Evolutionary conservation across 1,140 invertebrate species (phyloP), one percentile per base, ranked within the genome.

Genomic region (Drosophila tropicalis): DNA sequence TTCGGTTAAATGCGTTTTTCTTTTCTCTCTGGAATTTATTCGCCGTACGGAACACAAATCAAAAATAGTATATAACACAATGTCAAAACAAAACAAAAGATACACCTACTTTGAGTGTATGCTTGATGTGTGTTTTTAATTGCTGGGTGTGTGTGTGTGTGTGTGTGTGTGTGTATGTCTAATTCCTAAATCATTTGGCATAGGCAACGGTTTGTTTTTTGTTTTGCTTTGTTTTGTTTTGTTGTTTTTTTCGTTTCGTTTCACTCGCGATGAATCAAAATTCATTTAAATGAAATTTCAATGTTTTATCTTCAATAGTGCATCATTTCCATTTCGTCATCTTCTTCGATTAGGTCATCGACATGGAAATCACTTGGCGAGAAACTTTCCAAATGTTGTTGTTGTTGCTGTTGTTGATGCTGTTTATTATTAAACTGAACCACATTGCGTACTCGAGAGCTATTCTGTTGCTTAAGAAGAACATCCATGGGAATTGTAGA

Each of bases 331-430:
- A 81, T 54, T 7, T 55, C 69, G 7, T 71, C 72, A 55, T 80
- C 80, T 66, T 80, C 80, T 44, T 84, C 81, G 17, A 86, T 86
- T 29, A 86, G n/a, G 40, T 86, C 83, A n/a, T 87, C 83, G 19
- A 86, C 75, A n/a, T 57, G 47, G 19, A 87, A 87, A 13, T 85
- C 79, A 22, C 63, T 67, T 19, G 82, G 82, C 22, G 78, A 86
- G 44, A 64, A 86, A 7, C 51, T 67, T 13, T 22, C 44, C 15
- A 51, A 51, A 10, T 15, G 57, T 29, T 15, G 62, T 13, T 55
- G 51, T 19, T 36, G 40, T 54, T 5, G 55, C 25, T 10, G 22
- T 3, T 9, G 22, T 15, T 6, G 57, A 17, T n/a, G 61, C 29
- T 10, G 47, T 13, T 55, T 36, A 15, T 25, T 22, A 34, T 56